These are phyloP conservation scores for Dipodomys stephensi DNA, from an alignment of 2,113 vertebrate genomes.

Conservation along the genomic window DNA sequence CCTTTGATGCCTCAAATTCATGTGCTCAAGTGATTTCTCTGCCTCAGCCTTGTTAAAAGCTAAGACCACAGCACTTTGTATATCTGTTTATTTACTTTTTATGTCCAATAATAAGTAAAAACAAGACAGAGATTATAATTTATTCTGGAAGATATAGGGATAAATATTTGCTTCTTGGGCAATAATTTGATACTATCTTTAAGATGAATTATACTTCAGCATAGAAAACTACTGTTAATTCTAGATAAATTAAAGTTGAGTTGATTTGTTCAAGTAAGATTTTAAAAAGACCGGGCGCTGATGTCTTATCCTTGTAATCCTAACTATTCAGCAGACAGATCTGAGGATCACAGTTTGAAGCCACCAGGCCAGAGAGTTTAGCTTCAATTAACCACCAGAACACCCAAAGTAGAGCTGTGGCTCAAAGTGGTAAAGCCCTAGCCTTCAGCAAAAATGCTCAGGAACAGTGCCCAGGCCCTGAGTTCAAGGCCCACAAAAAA, in stretches of 20 bases:
- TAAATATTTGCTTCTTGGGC: neutral
- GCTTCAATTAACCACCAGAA: too few relatives aligned
- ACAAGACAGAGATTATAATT: neutral
- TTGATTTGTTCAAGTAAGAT: slow-evolving; percentile 29
- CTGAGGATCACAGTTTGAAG: too few relatives aligned
- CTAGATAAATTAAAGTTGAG: neutral
- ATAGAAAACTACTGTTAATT: neutral
- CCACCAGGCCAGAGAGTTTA: too few relatives aligned
- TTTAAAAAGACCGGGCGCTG: neutral
- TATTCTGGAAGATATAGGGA: neutral
- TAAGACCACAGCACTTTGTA: neutral
- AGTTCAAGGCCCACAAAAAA: too few relatives aligned
- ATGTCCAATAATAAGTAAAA: neutral
- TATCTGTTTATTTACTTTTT: neutral
- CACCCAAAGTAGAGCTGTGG: too few relatives aligned
- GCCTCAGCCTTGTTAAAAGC: neutral
- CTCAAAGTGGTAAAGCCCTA: too few relatives aligned
- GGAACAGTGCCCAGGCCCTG: neutral
- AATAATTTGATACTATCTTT: slow-evolving; percentile 4
- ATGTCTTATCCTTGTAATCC: too few relatives aligned
- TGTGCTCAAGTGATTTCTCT: neutral
- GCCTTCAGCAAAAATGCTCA: neutral
- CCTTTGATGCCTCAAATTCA: neutral
- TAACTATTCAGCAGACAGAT: too few relatives aligned
- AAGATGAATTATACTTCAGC: neutral